Evolutionary conservation across 2,888 invertebrate species (phyloP), one percentile per base, ranked within the genome.

Genomic region (Meiosimyza decipiens): DNA sequence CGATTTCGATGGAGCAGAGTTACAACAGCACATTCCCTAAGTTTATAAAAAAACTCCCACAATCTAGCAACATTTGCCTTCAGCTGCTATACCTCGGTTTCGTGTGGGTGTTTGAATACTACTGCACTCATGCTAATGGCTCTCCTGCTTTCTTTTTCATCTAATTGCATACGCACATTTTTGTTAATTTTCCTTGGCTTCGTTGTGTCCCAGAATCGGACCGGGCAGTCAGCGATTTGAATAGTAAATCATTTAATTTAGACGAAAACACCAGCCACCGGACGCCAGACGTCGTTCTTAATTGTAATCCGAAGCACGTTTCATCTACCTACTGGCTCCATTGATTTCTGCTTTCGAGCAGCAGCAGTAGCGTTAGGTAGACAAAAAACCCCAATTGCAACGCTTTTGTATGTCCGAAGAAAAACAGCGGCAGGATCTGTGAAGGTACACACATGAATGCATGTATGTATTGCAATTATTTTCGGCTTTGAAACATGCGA

Each of bases 241-340:
- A 80, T 80, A 80, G 77, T 80, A 78, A 78, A 78, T 80, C 78
- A 78, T 78, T 77, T 77, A 77, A 77, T 76, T 76, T 76, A 74
- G 74, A 77, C 78, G 77, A 78, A 78, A 40, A 40, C 40, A 40
- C 40, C 40, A 52, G 15, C 22, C 15, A 51, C 28, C 51, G 5
- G 6, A 12, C 49, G 13, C 52, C 62, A 33, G 70, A 60, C 70
- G 62, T 63, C 79, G 73, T 77, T 76, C 77, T 80, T 78, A 80
- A 80, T 80, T 80, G 78, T 80, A 77, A 80, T 80, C 80, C 80
- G 69, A 73, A 71, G 77, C 80, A 80, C 80, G 80, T 80, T 79
- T 69, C 76, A 63, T 74, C 75, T 76, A 70, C 65, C 28, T 62
- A 71, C 74, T 57, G 40, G 49, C 57, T 57, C 57, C 57, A 57